These are phyloP conservation scores for Sebastes oblongus DNA, from an alignment of 2,797 vertebrate genomes.

Conservation along the genomic window DNA sequence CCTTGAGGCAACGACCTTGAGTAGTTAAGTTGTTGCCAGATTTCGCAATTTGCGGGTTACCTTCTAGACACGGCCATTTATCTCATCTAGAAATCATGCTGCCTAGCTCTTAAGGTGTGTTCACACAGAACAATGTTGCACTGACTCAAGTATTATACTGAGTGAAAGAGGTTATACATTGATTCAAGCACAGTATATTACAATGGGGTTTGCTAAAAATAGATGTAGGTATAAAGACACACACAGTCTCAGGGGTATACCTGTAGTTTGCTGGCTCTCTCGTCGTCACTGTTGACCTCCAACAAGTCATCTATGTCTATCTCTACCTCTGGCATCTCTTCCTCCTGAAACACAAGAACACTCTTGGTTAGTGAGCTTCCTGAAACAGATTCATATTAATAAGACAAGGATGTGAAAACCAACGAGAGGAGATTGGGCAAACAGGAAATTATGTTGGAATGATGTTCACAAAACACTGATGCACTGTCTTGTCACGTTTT, in stretches of 20 bases:
- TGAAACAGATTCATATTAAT: background rate
- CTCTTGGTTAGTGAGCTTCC: conserved; percentile 23
- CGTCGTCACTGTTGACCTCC: conserved; percentile 93
- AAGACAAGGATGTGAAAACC: background rate
- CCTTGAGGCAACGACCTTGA: no score
- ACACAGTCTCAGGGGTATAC: conserved; percentile 61
- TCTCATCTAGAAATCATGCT: background rate
- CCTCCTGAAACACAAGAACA: conserved; percentile 84
- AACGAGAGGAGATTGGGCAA: background rate
- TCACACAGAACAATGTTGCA: background rate
- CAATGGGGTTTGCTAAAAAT: background rate
- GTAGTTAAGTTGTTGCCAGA: no score
- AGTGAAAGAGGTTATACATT: background rate
- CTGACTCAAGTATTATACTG: background rate
- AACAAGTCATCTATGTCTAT: conserved; percentile 97
- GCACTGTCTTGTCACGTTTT: background rate
- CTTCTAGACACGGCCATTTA: no score
- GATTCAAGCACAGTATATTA: background rate
- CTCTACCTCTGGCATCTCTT: conserved; percentile 98
- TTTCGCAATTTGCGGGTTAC: no score
- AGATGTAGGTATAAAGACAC: background rate
- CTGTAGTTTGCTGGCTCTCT: conserved; percentile 93
- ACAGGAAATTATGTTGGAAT: background rate
- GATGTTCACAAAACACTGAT: background rate
- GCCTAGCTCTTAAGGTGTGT: background rate